A percentile compares a stretch with the other conserved stretches of the same genome.
These are phyloP conservation scores for Etheostoma perlongum DNA, from an alignment of 2,797 vertebrate species.

Conservation along the genomic window DNA sequence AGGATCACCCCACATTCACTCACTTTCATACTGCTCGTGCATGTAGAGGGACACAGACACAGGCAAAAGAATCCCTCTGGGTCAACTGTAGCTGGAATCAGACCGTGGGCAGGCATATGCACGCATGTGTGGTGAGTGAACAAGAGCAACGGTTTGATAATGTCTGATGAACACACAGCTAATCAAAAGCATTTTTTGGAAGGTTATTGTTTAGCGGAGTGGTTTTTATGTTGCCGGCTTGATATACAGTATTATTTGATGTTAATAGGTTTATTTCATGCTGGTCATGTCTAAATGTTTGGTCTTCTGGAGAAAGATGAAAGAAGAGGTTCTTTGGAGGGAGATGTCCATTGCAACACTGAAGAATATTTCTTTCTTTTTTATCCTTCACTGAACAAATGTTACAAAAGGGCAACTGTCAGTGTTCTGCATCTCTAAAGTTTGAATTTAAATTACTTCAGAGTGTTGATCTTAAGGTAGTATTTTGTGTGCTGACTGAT, in stretches of 20 bases:
- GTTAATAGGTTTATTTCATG: slow-evolving; percentile 17
- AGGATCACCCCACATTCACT: slow-evolving; percentile 63
- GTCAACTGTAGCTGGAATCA: slow-evolving; percentile 57
- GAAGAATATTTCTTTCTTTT: slow-evolving; percentile 14
- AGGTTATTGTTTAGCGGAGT: background rate
- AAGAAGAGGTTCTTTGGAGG: slow-evolving; percentile 11
- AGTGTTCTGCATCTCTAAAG: background rate
- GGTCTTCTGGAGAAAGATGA: slow-evolving; percentile 21
- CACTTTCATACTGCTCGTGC: slow-evolving; percentile 53
- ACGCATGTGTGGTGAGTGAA: slow-evolving; percentile 70
- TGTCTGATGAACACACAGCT: slow-evolving; percentile 10
- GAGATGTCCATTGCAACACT: slow-evolving; percentile 25
- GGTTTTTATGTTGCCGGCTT: slow-evolving; percentile 10
- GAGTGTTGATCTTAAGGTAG: slow-evolving; percentile 4
- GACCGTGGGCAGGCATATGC: slow-evolving; percentile 52
- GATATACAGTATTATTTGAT: background rate
- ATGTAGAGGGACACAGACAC: slow-evolving; percentile 53
- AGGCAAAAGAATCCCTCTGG: slow-evolving; percentile 56
- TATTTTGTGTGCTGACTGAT: slow-evolving; percentile 22
- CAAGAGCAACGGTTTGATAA: slow-evolving; percentile 23
- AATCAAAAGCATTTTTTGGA: slow-evolving; percentile 10
- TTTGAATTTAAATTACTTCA: slow-evolving; percentile 22
- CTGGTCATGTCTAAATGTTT: slow-evolving; percentile 9
- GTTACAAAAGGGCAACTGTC: background rate
- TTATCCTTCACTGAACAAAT: background rate